Base-by-base conservation (phyloP, 2,888 invertebrate species). In the Drosophila mercatorum region DNA sequence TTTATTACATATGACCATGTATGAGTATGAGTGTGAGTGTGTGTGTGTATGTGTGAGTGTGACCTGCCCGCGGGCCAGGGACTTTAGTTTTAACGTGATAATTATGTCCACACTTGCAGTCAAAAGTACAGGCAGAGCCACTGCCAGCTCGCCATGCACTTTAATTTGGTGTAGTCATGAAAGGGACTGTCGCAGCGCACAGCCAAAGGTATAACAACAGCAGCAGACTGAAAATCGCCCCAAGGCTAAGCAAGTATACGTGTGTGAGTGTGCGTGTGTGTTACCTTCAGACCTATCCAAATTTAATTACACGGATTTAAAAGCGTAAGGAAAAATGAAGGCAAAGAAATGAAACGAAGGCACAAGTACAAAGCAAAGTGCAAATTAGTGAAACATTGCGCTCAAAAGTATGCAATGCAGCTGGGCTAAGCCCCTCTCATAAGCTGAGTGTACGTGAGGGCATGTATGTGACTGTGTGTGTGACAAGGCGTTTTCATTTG, bases 281-380 rank as follows among this genome's bases (percentile, higher is more conserved):
- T 17, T 59, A 78, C 69, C 74, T 77, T 36, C 68, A 47, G 51
- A 59, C 44, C 47, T 72, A 68, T 36, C 51, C 71, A 80, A 84
- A 82, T 88, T 85, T 91, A 91, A 91, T 91, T 91, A 89, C 88
- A 90, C 81, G 75, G 79, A 85, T 90, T 90, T 85, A 86, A 88
- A 83, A 77, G 73, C 68, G 74, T 74, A 81, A 78, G 75, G 34
- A 36, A 43, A 57, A 62, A 62, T 51, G 46, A 17, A 44, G 51
- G 59, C 28, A 62, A 57, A 8, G 47, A 69, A 72, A 73, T 31
- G 58, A 52, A 66, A 58, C 59, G 63, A 57, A 51, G 31, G 49
- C 49, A 72, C 68, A 70, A 73, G 73, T 72, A 81, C 72, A 86
- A 81, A 78, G 82, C 82, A 81, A 80, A 80, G 84, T 90, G 80